A percentile compares a stretch with the other conserved stretches of the same genome.
These are phyloP conservation scores for Copsychus sechellarum DNA, from an alignment of 2,113 vertebrate species.

Conservation along the genomic window DNA sequence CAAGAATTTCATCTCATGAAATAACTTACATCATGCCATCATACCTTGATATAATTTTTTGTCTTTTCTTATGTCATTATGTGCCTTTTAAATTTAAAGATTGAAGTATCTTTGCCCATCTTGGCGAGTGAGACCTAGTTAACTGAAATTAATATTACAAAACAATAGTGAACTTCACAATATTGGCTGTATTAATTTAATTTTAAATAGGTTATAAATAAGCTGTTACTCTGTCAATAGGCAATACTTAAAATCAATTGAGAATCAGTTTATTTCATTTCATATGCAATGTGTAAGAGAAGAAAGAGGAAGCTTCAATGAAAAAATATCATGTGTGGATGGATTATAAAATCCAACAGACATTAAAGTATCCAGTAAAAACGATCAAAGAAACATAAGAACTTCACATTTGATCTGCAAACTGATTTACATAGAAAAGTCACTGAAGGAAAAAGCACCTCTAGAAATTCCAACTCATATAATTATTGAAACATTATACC, in stretches of 20 bases:
- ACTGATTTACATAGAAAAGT: background rate
- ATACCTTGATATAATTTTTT: background rate
- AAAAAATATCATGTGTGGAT: background rate
- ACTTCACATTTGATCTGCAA: background rate
- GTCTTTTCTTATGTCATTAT: background rate
- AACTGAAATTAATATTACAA: background rate
- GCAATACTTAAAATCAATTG: background rate
- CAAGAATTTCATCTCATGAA: background rate
- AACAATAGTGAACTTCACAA: background rate
- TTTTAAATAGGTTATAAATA: background rate
- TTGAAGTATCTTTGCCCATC: background rate
- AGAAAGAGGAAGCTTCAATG: background rate
- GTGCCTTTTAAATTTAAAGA: background rate
- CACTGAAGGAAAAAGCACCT: background rate
- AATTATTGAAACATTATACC: background rate
- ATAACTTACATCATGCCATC: background rate
- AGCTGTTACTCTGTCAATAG: background rate
- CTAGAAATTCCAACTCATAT: background rate
- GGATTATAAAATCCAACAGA: background rate
- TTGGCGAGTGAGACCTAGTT: background rate
- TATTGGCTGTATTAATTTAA: background rate
- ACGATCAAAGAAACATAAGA: background rate
- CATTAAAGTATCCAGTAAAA: background rate
- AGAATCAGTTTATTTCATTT: background rate
- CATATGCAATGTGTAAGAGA: rapidly evolving